A percentile compares a stretch with the other conserved stretches of the same genome.
Conservation (phyloP, 2,113 vertebrate species). For the Lichenostomus cassidix region DNA sequence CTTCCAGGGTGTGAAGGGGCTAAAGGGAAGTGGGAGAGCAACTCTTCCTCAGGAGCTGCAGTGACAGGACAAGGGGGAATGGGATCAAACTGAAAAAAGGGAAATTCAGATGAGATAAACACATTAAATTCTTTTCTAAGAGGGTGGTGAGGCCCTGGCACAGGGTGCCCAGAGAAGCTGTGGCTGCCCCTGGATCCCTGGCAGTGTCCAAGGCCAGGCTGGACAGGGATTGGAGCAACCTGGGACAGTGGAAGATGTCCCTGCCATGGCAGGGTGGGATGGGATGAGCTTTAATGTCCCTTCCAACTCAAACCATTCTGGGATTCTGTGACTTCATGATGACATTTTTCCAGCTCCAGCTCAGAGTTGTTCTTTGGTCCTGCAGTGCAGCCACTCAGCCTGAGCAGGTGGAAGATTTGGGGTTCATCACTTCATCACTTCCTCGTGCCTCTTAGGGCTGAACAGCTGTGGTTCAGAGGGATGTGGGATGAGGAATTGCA, state of each 20-base stretch:
- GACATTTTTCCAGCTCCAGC: background rate
- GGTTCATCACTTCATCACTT: background rate
- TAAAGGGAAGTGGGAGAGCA: fast-evolving
- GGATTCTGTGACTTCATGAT: background rate
- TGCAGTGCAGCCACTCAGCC: background rate
- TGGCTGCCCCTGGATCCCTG: background rate
- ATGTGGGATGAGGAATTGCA: background rate
- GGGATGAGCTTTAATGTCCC: background rate
- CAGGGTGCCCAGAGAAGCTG: background rate
- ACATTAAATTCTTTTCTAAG: fast-evolving
- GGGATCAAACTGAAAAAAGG: background rate
- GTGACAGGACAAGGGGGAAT: background rate
- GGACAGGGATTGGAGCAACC: fast-evolving
- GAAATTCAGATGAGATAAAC: background rate
- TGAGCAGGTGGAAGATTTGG: background rate
- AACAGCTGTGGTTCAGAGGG: background rate
- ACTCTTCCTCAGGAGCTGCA: background rate
- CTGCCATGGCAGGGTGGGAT: background rate
- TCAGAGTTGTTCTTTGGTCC: fast-evolving
- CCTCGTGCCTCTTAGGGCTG: background rate
- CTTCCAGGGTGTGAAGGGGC: background rate
- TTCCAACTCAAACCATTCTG: background rate
- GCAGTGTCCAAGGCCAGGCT: fast-evolving
- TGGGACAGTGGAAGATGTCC: background rate
- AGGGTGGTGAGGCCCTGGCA: fast-evolving